A percentile compares a stretch with the other conserved stretches of the same genome.
Conservation (phyloP, 2,113 vertebrate genomes). For the Leptobrachium ailaonicum region DNA sequence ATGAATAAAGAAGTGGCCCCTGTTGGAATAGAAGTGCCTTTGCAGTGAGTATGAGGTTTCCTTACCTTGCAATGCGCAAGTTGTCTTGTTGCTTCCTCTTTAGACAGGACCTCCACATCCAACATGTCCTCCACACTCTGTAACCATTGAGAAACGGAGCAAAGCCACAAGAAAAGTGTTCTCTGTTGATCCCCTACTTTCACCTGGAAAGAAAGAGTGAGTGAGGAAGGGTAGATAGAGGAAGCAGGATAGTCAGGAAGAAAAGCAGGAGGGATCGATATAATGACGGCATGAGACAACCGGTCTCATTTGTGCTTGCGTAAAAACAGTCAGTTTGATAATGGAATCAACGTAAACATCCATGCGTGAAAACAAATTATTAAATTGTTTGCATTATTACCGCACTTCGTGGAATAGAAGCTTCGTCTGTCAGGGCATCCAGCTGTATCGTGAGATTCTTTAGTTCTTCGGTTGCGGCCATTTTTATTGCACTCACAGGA, state of each 20-base stretch:
- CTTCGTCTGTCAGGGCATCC: conserved; percentile 70
- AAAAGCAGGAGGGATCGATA: too few species aligned
- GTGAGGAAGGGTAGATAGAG: too few species aligned
- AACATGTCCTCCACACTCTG: conserved; percentile 70
- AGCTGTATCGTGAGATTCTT: conserved; percentile 70
- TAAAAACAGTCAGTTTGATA: too few species aligned
- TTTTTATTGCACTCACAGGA: conserved; percentile 58
- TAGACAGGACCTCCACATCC: conserved; percentile 54
- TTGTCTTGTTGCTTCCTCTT: conserved; percentile 59
- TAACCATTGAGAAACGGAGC: conserved; percentile 70
- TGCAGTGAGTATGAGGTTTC: too few species aligned
- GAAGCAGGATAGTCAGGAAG: too few species aligned
- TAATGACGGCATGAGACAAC: too few species aligned
- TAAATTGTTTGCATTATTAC: background rate
- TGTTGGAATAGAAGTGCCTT: too few species aligned
- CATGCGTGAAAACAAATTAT: background rate
- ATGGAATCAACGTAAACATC: background rate
- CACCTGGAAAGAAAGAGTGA: conserved; percentile 19
- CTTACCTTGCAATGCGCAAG: conserved; percentile 74
- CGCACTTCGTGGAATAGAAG: background rate
- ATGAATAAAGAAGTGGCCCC: too few species aligned
- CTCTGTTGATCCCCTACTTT: conserved; percentile 64
- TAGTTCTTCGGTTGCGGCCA: conserved; percentile 73
- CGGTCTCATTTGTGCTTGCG: too few species aligned
- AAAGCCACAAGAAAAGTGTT: conserved; percentile 75